Percentiles rank a stretch among this genome's conserved stretches.
Evolutionary conservation across 2,797 vertebrate genomes (phyloP).

Genomic region (Acridotheres tristis): DNA sequence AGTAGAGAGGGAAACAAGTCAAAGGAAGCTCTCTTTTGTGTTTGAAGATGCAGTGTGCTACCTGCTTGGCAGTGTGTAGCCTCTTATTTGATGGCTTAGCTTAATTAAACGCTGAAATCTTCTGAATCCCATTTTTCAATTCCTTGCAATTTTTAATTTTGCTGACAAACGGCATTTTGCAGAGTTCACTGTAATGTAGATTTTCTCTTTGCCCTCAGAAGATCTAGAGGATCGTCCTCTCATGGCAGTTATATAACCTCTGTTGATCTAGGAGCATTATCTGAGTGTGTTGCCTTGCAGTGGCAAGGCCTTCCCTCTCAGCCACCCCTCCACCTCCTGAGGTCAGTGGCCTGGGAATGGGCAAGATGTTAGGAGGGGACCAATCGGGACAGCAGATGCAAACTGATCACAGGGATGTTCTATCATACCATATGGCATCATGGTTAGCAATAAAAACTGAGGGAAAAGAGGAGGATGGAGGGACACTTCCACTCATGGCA

Average conservation of each 20-base stretch:
- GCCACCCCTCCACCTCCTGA: not conserved
- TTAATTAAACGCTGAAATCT: not conserved
- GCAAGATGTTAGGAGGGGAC: not conserved
- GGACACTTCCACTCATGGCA: not conserved
- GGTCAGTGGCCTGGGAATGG: not conserved
- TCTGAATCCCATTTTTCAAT: not conserved
- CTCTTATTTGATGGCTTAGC: not conserved
- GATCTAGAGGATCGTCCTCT: not conserved
- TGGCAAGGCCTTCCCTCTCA: not conserved
- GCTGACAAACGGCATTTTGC: not conserved
- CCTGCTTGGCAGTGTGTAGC: not conserved
- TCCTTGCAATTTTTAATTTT: not conserved
- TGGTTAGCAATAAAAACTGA: not conserved
- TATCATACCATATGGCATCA: fast-evolving
- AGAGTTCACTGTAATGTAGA: not conserved
- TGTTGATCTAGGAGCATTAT: not conserved
- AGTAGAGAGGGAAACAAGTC: not conserved
- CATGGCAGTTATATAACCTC: not conserved
- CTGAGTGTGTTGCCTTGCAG: not conserved
- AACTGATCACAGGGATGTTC: not conserved
- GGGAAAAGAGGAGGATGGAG: not conserved
- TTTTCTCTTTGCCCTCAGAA: not conserved
- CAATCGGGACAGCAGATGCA: fast-evolving
- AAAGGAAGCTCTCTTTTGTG: not conserved
- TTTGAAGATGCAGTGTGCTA: not conserved